These are phyloP conservation scores for Anoura caudifer DNA, from an alignment of 2,113 vertebrate species.

Conservation along the genomic window DNA sequence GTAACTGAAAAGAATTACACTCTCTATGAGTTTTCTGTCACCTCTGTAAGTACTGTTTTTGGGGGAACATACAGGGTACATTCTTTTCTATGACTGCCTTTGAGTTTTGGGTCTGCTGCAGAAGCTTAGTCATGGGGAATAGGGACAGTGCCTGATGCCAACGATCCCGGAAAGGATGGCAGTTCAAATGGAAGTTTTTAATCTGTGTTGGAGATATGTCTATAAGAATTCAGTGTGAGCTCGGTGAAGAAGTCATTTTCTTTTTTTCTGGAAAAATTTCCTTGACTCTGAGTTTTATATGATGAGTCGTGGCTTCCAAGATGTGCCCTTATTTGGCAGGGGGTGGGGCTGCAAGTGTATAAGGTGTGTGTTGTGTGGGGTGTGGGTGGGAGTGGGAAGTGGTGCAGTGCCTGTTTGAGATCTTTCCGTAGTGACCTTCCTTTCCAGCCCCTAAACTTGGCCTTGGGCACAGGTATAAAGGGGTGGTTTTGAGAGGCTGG, in stretches of 20 bases:
- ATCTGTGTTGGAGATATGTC: neutral
- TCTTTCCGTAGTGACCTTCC: neutral
- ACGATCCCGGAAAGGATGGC: neutral
- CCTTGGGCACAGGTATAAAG: neutral
- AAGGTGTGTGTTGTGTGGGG: too few relatives aligned
- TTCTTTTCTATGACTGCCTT: neutral
- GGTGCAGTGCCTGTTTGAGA: neutral
- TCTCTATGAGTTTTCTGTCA: slow-evolving; percentile 59
- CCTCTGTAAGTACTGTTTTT: slow-evolving; percentile 56
- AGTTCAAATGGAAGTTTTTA: neutral
- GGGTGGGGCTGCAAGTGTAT: neutral
- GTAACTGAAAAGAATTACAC: neutral
- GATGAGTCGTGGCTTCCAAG: neutral
- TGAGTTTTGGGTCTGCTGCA: neutral
- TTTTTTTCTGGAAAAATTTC: neutral
- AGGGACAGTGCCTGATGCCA: neutral
- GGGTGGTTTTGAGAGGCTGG: neutral
- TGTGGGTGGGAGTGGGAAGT: neutral
- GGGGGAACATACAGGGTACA: neutral
- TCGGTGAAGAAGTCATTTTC: neutral
- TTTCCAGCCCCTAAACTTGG: neutral
- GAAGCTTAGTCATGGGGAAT: neutral
- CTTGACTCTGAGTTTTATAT: neutral
- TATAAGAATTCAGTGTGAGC: neutral
- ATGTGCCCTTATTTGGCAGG: neutral